These are phyloP conservation scores for Euleptes europaea DNA, from an alignment of 2,113 vertebrate species.

Conservation along the genomic window DNA sequence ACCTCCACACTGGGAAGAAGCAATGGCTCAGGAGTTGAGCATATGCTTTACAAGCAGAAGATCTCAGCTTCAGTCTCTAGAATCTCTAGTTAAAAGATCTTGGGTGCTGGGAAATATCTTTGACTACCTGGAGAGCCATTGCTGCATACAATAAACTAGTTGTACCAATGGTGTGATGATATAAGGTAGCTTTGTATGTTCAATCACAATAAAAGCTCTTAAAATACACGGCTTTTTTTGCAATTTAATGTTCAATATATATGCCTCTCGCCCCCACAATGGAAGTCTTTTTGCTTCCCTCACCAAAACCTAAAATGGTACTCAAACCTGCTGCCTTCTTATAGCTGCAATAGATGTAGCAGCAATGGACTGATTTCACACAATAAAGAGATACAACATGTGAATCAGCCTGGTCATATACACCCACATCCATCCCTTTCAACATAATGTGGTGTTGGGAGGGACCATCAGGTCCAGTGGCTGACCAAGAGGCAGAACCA, in stretches of 20 bases:
- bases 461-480: neutral
- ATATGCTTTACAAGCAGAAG: too few relatives aligned
- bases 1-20: too few relatives aligned
- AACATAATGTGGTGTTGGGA: neutral
- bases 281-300: neutral
- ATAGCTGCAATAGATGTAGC: neutral
- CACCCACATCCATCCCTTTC: neutral
- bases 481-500: neutral
- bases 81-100: too few relatives aligned
- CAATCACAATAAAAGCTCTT: neutral
- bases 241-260: neutral
- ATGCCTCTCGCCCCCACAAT: neutral
- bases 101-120: too few relatives aligned
- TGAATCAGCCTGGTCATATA: neutral
- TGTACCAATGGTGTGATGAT: too few relatives aligned
- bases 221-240: neutral
- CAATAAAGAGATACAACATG: neutral
- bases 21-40: too few relatives aligned
- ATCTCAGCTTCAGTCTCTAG: too few relatives aligned
- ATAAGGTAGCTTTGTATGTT: too few relatives aligned
- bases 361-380: neutral
- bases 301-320: too few relatives aligned
- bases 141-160: too few relatives aligned
- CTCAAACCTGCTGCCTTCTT: neutral
- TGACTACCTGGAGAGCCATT: too few relatives aligned